These are phyloP conservation scores for Herminia tarsipennalis DNA, from an alignment of 2,888 invertebrate species.

Conservation along the genomic window DNA sequence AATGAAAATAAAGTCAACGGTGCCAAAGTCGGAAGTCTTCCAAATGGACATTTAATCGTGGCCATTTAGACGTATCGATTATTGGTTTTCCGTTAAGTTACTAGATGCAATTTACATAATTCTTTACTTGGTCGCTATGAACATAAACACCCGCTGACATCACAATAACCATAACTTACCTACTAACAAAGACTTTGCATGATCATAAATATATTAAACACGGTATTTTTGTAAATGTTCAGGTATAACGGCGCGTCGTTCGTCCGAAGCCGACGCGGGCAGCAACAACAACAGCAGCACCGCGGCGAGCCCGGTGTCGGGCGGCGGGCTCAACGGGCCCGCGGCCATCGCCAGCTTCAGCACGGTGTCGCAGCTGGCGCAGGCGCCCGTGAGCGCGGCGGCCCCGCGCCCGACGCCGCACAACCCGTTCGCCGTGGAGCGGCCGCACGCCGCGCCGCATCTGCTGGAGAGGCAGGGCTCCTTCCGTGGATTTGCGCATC, in stretches of 20 bases:
- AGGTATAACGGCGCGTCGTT: conserved; percentile 72
- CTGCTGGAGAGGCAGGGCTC: conserved; percentile 98
- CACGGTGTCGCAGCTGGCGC: conserved; percentile 4
- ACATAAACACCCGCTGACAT: too few species aligned
- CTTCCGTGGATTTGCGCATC: conserved; percentile 95
- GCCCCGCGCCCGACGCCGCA: conserved; percentile 79
- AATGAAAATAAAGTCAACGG: too few species aligned
- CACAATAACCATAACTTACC: too few species aligned
- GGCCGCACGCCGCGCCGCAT: conserved; percentile 97
- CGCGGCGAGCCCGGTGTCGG: conserved; percentile 7
- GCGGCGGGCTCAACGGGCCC: not conserved
- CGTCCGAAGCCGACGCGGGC: conserved; percentile 69
- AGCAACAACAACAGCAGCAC: conserved; percentile 18
- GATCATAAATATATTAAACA: too few species aligned
- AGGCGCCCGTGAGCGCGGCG: conserved; percentile 41
- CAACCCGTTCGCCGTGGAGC: conserved; percentile 97
- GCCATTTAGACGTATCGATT: too few species aligned
- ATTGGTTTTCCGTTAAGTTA: too few species aligned
- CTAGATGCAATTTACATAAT: too few species aligned
- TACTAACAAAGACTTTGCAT: too few species aligned
- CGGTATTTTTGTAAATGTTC: conserved; percentile 9
- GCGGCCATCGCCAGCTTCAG: conserved; percentile 13
- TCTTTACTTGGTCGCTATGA: too few species aligned
- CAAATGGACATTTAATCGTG: too few species aligned
- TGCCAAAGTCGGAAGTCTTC: too few species aligned